Percentiles rank a stretch among this genome's conserved stretches.
Evolutionary conservation across 2,113 vertebrate genomes (phyloP).

Genomic region (Acrocephalus arundinaceus): DNA sequence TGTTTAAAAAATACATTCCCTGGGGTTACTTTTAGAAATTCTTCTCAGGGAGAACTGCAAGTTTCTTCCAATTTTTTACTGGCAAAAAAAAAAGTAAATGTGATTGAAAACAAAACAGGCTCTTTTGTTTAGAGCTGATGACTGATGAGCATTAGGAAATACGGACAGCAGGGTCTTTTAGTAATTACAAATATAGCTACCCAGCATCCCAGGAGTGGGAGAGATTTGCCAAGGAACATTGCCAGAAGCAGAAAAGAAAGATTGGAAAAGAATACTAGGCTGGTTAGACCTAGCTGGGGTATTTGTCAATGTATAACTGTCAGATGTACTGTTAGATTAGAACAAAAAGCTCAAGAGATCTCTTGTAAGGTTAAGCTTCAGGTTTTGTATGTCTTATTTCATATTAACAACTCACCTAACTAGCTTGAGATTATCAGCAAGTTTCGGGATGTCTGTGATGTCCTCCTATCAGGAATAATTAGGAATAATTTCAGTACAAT

Average conservation of each 20-base stretch:
- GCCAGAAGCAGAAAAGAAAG: background rate
- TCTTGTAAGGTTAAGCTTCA: background rate
- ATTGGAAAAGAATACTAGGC: background rate
- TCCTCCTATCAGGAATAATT: conserved; percentile 85
- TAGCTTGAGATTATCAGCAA: conserved; percentile 90
- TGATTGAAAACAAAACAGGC: background rate
- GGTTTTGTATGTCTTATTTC: background rate
- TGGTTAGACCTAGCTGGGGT: background rate
- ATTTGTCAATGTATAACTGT: background rate
- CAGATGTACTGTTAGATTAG: background rate
- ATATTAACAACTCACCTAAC: conserved; percentile 84
- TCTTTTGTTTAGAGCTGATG: background rate
- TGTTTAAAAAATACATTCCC: background rate
- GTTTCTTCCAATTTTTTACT: background rate
- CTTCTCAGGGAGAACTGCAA: background rate
- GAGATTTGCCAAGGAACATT: background rate
- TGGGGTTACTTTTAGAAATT: background rate
- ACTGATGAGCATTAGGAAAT: background rate
- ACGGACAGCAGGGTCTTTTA: background rate
- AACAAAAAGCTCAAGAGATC: background rate
- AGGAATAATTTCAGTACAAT: conserved; percentile 51
- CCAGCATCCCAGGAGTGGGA: background rate
- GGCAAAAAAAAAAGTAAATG: background rate
- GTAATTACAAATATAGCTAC: background rate
- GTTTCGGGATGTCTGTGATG: conserved; percentile 96